Conservation (phyloP, 2,888 invertebrate genomes). For the Archaeoteleia sp. region DNA sequence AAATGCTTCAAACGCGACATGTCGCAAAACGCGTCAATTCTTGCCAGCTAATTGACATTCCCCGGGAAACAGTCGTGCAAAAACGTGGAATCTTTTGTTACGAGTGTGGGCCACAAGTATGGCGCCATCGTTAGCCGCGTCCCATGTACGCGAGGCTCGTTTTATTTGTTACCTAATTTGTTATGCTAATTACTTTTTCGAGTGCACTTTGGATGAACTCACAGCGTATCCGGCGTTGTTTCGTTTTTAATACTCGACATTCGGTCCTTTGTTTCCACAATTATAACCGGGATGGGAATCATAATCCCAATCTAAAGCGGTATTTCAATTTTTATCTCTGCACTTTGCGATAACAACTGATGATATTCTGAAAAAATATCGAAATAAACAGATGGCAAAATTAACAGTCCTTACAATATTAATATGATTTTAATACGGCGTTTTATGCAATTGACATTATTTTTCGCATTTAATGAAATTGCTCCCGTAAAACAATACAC, state of each 20-base stretch:
- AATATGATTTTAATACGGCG: background rate
- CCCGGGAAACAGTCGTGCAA: constrained; percentile 13
- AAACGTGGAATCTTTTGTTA: constrained; percentile 19
- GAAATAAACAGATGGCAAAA: constrained; percentile 10
- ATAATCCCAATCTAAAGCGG: constrained; percentile 10
- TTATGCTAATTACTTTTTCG: constrained; percentile 35
- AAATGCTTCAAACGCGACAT: background rate
- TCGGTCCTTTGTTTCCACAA: constrained; percentile 17
- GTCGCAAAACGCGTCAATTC: constrained; percentile 17
- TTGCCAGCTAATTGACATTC: constrained; percentile 17
- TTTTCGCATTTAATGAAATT: too few species aligned
- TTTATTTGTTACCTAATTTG: constrained; percentile 29
- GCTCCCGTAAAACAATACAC: too few species aligned
- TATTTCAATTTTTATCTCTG: constrained; percentile 27
- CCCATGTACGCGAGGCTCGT: constrained; percentile 1
- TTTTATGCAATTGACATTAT: too few species aligned
- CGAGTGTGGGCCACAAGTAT: constrained; percentile 12
- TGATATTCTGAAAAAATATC: constrained; percentile 14
- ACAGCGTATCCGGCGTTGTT: constrained; percentile 5
- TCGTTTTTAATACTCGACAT: constrained; percentile 16
- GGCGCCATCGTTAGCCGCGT: constrained; percentile 12
- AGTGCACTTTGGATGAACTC: constrained; percentile 24
- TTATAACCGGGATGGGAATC: constrained; percentile 14
- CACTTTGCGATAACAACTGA: background rate
- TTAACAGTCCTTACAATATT: background rate